Conservation (phyloP, 1,140 invertebrate species). For the Marisa cornuarietis region DNA sequence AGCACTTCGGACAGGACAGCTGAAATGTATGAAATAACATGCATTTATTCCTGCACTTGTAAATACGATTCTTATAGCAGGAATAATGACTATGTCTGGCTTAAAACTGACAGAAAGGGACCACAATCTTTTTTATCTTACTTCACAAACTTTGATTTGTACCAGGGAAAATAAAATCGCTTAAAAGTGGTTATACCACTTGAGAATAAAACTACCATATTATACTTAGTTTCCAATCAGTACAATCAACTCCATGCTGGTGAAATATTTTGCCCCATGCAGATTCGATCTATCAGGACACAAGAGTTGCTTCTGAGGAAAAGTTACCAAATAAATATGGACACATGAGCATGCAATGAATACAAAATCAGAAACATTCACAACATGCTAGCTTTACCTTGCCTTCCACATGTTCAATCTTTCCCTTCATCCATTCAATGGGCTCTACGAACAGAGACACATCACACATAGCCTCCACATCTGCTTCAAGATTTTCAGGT, state of each 20-base stretch:
- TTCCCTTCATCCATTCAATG: slow-evolving; percentile 51
- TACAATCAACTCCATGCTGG: too few species aligned
- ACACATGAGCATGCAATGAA: too few species aligned
- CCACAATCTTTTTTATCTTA: background rate
- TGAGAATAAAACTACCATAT: background rate
- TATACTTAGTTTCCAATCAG: background rate
- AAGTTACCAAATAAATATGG: too few species aligned
- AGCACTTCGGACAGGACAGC: slow-evolving; percentile 58
- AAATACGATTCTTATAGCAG: background rate
- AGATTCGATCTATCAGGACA: too few species aligned
- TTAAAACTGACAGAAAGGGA: background rate
- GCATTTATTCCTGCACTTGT: background rate
- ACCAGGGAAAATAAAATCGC: background rate
- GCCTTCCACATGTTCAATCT: slow-evolving; percentile 41
- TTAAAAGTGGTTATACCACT: too few species aligned
- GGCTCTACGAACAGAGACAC: slow-evolving; percentile 54
- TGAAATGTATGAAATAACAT: slow-evolving; percentile 32
- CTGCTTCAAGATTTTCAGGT: background rate
- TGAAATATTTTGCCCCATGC: too few species aligned
- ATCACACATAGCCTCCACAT: slow-evolving; percentile 31
- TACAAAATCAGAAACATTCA: too few species aligned
- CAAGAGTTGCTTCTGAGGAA: too few species aligned
- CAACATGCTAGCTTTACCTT: slow-evolving; percentile 35
- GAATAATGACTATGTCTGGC: background rate
- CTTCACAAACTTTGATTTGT: too few species aligned